Conservation (phyloP, 1,140 invertebrate species). For the Odontomachus brunneus region DNA sequence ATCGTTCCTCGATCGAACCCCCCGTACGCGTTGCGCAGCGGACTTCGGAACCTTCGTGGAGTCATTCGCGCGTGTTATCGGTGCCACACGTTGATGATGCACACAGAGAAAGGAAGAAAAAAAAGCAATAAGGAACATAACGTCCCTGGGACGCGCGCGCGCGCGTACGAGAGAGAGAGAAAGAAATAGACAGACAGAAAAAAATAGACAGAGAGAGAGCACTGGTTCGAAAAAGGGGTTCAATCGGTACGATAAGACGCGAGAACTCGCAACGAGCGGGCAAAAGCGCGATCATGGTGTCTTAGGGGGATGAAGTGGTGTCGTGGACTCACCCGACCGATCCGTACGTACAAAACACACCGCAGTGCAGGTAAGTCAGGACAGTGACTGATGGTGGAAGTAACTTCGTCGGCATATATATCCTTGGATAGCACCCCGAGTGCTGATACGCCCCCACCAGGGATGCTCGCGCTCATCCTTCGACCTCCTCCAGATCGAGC, state of each 20-base stretch:
- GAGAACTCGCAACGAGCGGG: slow-evolving; percentile 37
- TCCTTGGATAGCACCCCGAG: slow-evolving; percentile 76
- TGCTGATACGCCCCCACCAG: slow-evolving; percentile 68
- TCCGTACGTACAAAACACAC: slow-evolving; percentile 74
- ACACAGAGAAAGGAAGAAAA: slow-evolving; percentile 51
- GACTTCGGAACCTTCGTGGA: slow-evolving; percentile 35
- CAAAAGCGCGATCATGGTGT: slow-evolving; percentile 17
- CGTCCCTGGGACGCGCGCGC: too few relatives aligned
- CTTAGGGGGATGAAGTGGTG: slow-evolving; percentile 53
- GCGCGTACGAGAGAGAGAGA: slow-evolving; percentile 51
- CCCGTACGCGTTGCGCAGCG: neutral
- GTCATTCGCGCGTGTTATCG: slow-evolving; percentile 53
- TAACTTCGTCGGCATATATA: slow-evolving; percentile 82
- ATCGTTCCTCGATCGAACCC: slow-evolving; percentile 3
- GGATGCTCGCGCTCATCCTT: slow-evolving; percentile 75
- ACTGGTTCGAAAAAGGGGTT: slow-evolving; percentile 36
- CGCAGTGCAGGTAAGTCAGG: slow-evolving; percentile 79
- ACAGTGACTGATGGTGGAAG: slow-evolving; percentile 82
- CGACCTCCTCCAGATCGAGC: slow-evolving; percentile 58
- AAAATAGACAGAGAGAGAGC: slow-evolving; percentile 52
- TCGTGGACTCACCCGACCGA: slow-evolving; percentile 80
- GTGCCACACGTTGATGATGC: slow-evolving; percentile 20
- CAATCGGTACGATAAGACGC: slow-evolving; percentile 9
- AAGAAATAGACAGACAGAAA: slow-evolving; percentile 46
- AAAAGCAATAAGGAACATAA: slow-evolving; percentile 22